phyloP scores from a whole-genome alignment of 2,797 vertebrate species.

The Calcarius lapponicus region DNA sequence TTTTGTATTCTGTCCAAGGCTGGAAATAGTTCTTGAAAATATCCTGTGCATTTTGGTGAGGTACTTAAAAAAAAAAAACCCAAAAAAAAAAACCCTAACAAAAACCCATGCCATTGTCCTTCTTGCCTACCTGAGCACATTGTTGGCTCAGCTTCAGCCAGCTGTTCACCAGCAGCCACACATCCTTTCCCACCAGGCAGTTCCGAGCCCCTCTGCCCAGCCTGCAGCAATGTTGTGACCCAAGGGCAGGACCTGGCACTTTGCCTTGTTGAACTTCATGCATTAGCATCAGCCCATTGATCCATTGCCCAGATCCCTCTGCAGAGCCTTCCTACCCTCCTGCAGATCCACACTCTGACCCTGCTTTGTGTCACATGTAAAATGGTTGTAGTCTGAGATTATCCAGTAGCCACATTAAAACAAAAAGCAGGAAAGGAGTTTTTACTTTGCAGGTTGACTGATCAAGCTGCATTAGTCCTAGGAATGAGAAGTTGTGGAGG shows the following conservation, averaged over 20 bases:
- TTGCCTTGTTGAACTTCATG: not conserved
- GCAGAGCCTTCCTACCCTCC: not conserved
- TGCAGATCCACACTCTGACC: not conserved
- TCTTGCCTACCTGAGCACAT: not conserved
- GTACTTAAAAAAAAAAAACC: not conserved
- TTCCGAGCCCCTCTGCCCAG: not conserved
- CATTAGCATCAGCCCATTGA: not conserved
- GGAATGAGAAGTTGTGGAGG: not conserved
- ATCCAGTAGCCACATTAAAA: not conserved
- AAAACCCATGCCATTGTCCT: rapidly evolving
- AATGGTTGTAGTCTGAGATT: not conserved
- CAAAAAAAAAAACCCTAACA: no score
- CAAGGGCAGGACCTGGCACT: not conserved
- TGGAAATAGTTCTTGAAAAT: not conserved
- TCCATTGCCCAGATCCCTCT: not conserved
- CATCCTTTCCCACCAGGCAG: not conserved
- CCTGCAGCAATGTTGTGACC: not conserved
- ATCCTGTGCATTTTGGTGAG: not conserved
- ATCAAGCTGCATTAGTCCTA: not conserved
- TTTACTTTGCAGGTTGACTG: not conserved
- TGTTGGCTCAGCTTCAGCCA: not conserved
- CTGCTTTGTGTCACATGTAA: not conserved
- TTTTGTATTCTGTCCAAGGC: not conserved
- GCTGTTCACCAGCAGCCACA: not conserved
- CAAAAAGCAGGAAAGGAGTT: not conserved